These are phyloP conservation scores for Chloroclysta siterata DNA, from an alignment of 2,888 invertebrate genomes.

Conservation along the genomic window DNA sequence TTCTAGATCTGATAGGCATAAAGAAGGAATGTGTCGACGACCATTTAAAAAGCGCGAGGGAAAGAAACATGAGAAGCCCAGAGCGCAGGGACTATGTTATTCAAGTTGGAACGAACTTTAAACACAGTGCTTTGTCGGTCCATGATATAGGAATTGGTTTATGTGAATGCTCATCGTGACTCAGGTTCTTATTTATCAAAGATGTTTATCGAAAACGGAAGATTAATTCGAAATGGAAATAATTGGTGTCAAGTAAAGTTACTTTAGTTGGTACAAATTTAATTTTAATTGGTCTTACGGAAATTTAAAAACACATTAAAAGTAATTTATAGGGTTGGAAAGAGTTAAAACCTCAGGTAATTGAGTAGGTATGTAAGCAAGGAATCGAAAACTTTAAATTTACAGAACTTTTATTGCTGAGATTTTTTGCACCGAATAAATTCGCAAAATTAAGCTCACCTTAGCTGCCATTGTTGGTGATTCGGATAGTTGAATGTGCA, in stretches of 20 bases:
- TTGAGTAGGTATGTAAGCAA: neutral
- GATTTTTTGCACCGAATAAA: conserved; percentile 9
- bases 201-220: conserved; percentile 10
- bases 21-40: too few relatives aligned
- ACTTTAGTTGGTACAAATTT: conserved; percentile 3
- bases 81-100: too few relatives aligned
- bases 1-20: too few relatives aligned
- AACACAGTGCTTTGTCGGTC: too few relatives aligned
- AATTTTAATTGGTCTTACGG: conserved; percentile 5
- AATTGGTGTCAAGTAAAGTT: conserved; percentile 14
- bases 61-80: too few relatives aligned
- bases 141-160: too few relatives aligned
- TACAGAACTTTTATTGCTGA: neutral
- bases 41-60: too few relatives aligned
- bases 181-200: neutral
- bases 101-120: too few relatives aligned
- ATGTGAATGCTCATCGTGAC: neutral
- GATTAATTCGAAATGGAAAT: conserved; percentile 10
- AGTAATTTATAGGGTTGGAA: conserved; percentile 8
- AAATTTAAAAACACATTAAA: conserved; percentile 5
- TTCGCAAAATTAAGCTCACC: conserved; percentile 48
- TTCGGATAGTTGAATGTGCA: conserved; percentile 63
- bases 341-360: conserved; percentile 13
- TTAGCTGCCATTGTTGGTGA: conserved; percentile 74
- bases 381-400: neutral